Percentiles rank a stretch among this genome's conserved stretches.
These are phyloP conservation scores for Pelosia muscerda DNA, from an alignment of 2,888 invertebrate genomes.

Conservation along the genomic window DNA sequence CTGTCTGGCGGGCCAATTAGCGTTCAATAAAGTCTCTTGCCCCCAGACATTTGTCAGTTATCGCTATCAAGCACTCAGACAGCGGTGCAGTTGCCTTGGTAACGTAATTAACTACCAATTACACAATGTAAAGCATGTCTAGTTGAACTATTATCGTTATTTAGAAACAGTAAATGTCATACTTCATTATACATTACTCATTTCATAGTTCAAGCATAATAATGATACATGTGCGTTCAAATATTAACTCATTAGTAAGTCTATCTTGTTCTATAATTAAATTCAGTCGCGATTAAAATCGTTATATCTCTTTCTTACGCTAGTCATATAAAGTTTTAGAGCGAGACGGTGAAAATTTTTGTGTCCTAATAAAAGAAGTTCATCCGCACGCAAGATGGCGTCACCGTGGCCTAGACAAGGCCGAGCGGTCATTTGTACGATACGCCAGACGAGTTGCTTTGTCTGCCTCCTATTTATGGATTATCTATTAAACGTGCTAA, in stretches of 20 bases:
- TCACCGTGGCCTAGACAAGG: constrained; percentile 86
- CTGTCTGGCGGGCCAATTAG: constrained; percentile 80
- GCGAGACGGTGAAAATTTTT: constrained; percentile 71
- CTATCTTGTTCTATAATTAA: constrained; percentile 65
- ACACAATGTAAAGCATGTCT: constrained; percentile 60
- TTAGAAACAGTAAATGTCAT: constrained; percentile 44
- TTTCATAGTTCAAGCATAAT: constrained; percentile 23
- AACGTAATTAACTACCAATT: constrained; percentile 72
- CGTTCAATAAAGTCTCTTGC: constrained; percentile 74
- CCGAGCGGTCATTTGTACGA: constrained; percentile 84
- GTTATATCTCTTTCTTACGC: constrained; percentile 58
- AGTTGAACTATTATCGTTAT: constrained; percentile 45
- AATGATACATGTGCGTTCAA: constrained; percentile 7
- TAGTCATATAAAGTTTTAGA: constrained; percentile 50
- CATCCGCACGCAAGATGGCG: constrained; percentile 82
- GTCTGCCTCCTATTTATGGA: constrained; percentile 68
- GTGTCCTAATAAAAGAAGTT: constrained; percentile 79
- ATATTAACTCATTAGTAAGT: constrained; percentile 34
- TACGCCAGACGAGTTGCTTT: constrained; percentile 78
- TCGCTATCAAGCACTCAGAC: constrained; percentile 63
- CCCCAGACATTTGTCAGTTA: constrained; percentile 70
- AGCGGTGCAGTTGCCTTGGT: constrained; percentile 65
- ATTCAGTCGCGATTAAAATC: constrained; percentile 53
- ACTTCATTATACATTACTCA: constrained; percentile 27
- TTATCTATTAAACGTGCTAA: constrained; percentile 58